Evolutionary conservation across 2,888 invertebrate species (phyloP), one percentile per base, ranked within the genome.

Genomic region (Ochlodes sylvanus): DNA sequence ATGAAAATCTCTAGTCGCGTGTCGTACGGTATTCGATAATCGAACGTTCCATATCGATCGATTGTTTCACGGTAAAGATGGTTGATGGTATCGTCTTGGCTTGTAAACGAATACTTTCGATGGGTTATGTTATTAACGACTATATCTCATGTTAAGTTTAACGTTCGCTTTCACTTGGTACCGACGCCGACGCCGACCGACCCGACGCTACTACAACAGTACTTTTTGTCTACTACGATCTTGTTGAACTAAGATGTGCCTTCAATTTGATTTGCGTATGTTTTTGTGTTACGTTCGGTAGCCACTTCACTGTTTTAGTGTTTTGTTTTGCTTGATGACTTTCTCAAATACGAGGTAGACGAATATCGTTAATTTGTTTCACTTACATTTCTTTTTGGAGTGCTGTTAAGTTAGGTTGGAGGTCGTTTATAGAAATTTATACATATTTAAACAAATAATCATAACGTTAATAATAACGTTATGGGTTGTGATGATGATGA

Each of bases 111-210:
- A 38, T 15, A 74, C 80, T 85, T 85, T 83, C 81, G 76, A 79
- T 81, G 56, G 71, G 79, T 77, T 77, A 71, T 75, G 70, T 74
- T 70, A 72, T 78, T 82, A 87, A 87, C 78, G 86, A 82, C 84
- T 79, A 80, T 73, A 85, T 85, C 83, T 84, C 85, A 83, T 86
- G 85, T 75, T 80, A 77, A 79, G 81, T 81, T 79, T 73, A 79
- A 80, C 76, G 78, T 78, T 76, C 50, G 77, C 87, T 87, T 87
- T 87, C 87, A 79, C 87, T 83, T 79, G 77, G 79, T 78, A 78
- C 77, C 76, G n/a, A n/a, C n/a, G n/a, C n/a, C n/a, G n/a, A n/a
- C 27, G 27, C 27, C 27, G 27, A 27, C 27, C 27, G 27, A 42
- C 21, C 12, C 10, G 12, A 17, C 75, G 19, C 50, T 57, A 66